Percentiles rank a stretch among this genome's conserved stretches.
Conservation (phyloP, 1,140 invertebrate species). For the Aradophagus sp. region DNA sequence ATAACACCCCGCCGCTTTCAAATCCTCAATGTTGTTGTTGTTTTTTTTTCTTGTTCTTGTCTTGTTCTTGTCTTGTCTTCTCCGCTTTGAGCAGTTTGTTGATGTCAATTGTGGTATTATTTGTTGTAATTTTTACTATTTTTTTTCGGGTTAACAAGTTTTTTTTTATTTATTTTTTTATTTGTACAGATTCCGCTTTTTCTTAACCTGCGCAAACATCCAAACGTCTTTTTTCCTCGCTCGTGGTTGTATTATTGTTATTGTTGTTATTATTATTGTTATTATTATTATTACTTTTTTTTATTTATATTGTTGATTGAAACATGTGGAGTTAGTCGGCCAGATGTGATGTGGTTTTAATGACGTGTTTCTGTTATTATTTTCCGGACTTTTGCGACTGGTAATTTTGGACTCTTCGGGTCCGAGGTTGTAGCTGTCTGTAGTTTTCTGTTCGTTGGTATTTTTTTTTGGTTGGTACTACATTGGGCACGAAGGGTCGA, state of each 20-base stretch:
- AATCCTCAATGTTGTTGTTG: conserved; percentile 59
- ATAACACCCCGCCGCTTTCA: conserved; percentile 69
- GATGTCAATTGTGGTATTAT: conserved; percentile 22
- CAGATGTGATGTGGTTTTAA: conserved; percentile 39
- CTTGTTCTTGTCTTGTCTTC: too few species aligned
- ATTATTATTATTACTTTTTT: too few species aligned
- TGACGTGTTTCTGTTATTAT: conserved; percentile 38
- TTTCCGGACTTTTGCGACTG: conserved; percentile 13
- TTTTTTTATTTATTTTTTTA: conserved; percentile 4
- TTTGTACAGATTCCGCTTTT: too few species aligned
- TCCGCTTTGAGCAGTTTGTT: conserved; percentile 39
- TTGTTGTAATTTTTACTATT: conserved; percentile 33
- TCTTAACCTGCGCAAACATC: conserved; percentile 35
- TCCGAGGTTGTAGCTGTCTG: conserved; percentile 15
- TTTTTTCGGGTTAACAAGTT: conserved; percentile 21
- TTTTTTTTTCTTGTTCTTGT: too few species aligned
- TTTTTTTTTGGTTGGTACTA: conserved; percentile 48
- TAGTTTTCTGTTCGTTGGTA: conserved; percentile 14
- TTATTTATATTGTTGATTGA: too few species aligned
- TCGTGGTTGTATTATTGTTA: too few species aligned
- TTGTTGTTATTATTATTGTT: too few species aligned
- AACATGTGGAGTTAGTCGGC: conserved; percentile 42
- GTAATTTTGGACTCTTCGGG: conserved; percentile 8
- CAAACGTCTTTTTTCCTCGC: conserved; percentile 36
- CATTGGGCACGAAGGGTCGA: conserved; percentile 67